Evolutionary conservation across 2,113 vertebrate species (phyloP).

Genomic region (Semnopithecus entellus): DNA sequence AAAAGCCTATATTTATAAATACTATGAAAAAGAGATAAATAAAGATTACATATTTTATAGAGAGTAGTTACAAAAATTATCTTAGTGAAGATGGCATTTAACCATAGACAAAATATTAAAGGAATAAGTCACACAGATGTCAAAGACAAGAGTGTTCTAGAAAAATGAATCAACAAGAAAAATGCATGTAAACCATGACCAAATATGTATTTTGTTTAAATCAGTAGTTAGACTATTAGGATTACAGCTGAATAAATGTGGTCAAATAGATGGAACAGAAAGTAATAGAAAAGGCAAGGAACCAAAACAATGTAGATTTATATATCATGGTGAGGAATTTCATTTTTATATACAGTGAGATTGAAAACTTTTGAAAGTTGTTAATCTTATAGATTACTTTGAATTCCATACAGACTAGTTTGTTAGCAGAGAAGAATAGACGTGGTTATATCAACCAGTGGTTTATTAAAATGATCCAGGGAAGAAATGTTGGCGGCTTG

Average conservation of each 20-base stretch:
- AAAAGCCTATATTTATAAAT: background rate
- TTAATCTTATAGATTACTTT: background rate
- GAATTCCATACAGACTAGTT: background rate
- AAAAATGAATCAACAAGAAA: background rate
- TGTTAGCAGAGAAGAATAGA: background rate
- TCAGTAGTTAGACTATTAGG: background rate
- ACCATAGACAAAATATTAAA: background rate
- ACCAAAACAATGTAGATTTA: background rate
- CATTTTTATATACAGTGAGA: background rate
- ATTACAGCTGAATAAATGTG: background rate
- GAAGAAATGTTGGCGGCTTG: background rate
- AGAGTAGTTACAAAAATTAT: background rate
- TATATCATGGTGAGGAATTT: background rate
- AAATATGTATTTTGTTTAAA: background rate
- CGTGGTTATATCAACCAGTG: background rate
- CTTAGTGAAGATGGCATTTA: background rate
- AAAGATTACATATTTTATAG: background rate
- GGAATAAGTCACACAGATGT: background rate
- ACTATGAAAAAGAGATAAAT: background rate
- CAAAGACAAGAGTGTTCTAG: background rate
- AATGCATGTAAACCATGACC: background rate
- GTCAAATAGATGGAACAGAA: background rate
- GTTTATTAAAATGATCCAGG: background rate
- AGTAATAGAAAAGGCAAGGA: background rate
- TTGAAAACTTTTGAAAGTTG: background rate